Percentiles rank a stretch among this genome's conserved stretches.
These are phyloP conservation scores for Falcunculus frontatus DNA, from an alignment of 2,113 vertebrate species.

Conservation along the genomic window DNA sequence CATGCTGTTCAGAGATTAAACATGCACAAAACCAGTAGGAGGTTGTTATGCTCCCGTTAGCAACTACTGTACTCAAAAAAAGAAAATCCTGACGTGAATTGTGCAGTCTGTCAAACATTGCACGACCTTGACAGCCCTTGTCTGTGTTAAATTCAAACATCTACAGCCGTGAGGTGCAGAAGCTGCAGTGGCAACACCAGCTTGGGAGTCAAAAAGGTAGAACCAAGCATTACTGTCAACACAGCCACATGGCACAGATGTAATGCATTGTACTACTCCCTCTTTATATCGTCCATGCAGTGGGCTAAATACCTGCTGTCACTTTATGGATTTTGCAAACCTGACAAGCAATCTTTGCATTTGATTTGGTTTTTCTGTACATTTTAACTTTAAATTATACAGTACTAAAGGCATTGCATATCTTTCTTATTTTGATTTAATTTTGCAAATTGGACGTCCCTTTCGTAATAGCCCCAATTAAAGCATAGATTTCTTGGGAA, in stretches of 20 bases:
- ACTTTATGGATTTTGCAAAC: neutral
- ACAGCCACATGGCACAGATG: neutral
- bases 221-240: neutral
- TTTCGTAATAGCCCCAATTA: neutral
- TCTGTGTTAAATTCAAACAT: neutral
- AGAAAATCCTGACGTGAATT: neutral
- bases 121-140: neutral
- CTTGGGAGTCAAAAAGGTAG: neutral
- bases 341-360: neutral
- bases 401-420: neutral
- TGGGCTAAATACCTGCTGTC: neutral
- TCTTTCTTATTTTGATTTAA: neutral
- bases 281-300: accelerated
- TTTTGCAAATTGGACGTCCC: neutral
- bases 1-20: neutral
- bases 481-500: neutral
- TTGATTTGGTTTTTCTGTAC: neutral
- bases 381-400: neutral
- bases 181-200: neutral
- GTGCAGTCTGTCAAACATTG: neutral
- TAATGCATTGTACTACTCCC: neutral
- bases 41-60: neutral
- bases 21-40: neutral
- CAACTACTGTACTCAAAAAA: neutral
- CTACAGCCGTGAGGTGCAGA: neutral